These are phyloP conservation scores for Machimus rusticus DNA, from an alignment of 2,888 invertebrate species.

Conservation along the genomic window DNA sequence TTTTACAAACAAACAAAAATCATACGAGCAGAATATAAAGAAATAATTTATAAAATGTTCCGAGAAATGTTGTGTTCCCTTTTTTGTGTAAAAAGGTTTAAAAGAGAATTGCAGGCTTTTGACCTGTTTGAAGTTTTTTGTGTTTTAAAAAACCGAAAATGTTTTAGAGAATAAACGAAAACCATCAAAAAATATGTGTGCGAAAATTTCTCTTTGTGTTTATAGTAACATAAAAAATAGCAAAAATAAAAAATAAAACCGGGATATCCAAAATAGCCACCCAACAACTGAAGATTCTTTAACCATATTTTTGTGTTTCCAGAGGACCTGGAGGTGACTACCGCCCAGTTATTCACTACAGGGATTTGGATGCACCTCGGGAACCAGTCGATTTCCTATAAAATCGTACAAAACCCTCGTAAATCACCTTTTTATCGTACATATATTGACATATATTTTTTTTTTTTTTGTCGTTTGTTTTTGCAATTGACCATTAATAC, in stretches of 20 bases:
- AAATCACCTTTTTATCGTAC: background rate
- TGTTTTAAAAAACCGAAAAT: background rate
- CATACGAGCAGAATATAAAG: background rate
- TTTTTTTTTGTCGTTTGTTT: background rate
- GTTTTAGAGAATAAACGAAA: background rate
- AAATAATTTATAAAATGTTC: background rate
- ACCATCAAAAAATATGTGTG: background rate
- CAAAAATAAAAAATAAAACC: background rate
- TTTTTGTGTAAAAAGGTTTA: background rate
- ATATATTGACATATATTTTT: background rate
- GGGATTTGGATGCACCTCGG: constrained; percentile 91
- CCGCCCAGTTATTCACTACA: constrained; percentile 89
- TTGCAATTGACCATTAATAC: background rate
- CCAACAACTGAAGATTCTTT: constrained; percentile 13
- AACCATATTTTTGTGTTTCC: constrained; percentile 65
- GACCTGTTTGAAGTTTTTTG: background rate
- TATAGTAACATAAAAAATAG: background rate
- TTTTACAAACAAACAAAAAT: background rate
- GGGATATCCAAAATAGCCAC: background rate
- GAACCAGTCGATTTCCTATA: constrained; percentile 88
- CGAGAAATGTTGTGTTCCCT: background rate
- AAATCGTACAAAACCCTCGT: constrained; percentile 49
- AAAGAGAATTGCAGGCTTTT: background rate
- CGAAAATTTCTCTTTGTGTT: background rate
- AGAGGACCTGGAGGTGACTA: constrained; percentile 80